Evolutionary conservation across 2,888 invertebrate genomes (phyloP).

Genomic region (Diploptera punctata): DNA sequence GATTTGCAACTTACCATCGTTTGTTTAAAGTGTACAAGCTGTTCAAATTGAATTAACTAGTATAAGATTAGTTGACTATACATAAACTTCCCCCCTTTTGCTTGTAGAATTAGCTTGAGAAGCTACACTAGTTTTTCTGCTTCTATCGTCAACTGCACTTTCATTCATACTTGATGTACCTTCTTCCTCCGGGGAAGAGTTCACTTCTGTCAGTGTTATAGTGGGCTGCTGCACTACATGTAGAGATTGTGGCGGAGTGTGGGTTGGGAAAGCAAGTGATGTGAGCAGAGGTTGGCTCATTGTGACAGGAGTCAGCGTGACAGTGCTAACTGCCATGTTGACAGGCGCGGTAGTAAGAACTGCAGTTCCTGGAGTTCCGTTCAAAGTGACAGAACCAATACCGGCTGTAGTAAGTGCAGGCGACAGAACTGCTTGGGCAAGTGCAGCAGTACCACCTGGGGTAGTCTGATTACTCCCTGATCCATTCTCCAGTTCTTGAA

Average conservation of each 20-base stretch:
- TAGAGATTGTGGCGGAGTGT: conserved; percentile 43
- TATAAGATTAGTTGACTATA: too few relatives aligned
- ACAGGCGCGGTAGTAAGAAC: conserved; percentile 48
- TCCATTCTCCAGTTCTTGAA: conserved; percentile 81
- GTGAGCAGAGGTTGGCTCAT: conserved; percentile 63
- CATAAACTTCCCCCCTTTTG: conserved; percentile 64
- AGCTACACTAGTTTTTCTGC: conserved; percentile 57
- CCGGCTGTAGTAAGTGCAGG: conserved; percentile 63
- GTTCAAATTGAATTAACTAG: too few relatives aligned
- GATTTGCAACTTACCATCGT: too few relatives aligned
- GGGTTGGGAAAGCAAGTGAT: conserved; percentile 53
- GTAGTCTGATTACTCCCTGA: conserved; percentile 55
- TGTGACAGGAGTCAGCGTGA: conserved; percentile 63
- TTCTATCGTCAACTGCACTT: conserved; percentile 34
- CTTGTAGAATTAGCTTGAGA: conserved; percentile 39
- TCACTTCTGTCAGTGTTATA: conserved; percentile 43
- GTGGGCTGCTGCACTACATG: conserved; percentile 43
- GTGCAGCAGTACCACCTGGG: conserved; percentile 67
- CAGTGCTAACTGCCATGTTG: conserved; percentile 34
- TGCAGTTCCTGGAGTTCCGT: conserved; percentile 56
- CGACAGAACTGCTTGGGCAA: conserved; percentile 79
- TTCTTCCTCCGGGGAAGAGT: conserved; percentile 44
- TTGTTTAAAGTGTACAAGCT: too few relatives aligned
- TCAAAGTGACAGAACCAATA: conserved; percentile 46
- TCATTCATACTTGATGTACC: neutral